Evolutionary conservation across 1,140 invertebrate genomes (phyloP).

Genomic region (Caenorhabditis briggsae): DNA sequence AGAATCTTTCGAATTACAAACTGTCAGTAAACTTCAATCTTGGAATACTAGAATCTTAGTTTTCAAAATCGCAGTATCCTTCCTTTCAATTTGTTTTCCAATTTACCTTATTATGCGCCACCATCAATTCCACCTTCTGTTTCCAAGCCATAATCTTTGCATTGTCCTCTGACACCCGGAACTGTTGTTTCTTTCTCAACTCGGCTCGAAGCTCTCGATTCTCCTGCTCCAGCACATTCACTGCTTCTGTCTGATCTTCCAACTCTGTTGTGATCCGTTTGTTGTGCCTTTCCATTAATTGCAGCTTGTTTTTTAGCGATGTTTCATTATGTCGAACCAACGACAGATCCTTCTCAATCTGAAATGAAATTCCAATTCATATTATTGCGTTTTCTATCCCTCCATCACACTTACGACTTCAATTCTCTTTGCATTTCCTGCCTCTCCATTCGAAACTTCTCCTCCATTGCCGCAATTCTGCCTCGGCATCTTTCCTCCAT

Average conservation of each 20-base stretch:
- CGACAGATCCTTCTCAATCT: constrained; percentile 63
- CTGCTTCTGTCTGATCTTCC: constrained; percentile 47
- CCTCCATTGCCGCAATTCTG: constrained; percentile 60
- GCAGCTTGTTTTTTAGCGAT: constrained; percentile 55
- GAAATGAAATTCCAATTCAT: neutral
- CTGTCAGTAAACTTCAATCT: too few species aligned
- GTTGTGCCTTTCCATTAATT: constrained; percentile 56
- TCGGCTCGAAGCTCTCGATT: constrained; percentile 56
- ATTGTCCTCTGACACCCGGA: constrained; percentile 52
- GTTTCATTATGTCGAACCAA: constrained; percentile 55
- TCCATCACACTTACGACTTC: constrained; percentile 48
- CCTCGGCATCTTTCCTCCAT: constrained; percentile 58
- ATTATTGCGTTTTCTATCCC: neutral
- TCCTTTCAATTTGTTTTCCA: too few species aligned
- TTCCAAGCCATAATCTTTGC: constrained; percentile 60
- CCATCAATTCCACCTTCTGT: constrained; percentile 64
- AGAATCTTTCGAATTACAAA: too few species aligned
- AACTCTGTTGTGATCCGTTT: constrained; percentile 58
- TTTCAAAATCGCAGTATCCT: too few species aligned
- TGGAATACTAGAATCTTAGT: too few species aligned
- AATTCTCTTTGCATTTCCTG: constrained; percentile 60
- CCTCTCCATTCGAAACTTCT: constrained; percentile 62
- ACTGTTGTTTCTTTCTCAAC: constrained; percentile 54
- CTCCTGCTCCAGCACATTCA: constrained; percentile 54
- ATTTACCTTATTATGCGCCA: constrained; percentile 63